Base-by-base conservation (phyloP, 1,140 invertebrate genomes). In the Brachionus manjavacas region DNA sequence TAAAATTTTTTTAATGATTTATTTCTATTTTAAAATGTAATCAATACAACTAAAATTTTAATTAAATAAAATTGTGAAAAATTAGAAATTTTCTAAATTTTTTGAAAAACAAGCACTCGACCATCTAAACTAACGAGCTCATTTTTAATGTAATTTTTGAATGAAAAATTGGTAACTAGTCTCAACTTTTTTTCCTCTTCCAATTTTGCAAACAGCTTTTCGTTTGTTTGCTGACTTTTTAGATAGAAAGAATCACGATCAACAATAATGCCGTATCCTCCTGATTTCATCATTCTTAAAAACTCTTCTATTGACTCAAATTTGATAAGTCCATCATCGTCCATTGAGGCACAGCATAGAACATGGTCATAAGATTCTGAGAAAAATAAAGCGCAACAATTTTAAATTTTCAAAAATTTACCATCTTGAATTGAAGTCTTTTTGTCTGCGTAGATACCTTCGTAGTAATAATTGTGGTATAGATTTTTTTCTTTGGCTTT, bases 401-500 rank as follows among this genome's bases (percentile, higher is more conserved):
- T 28, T 68, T 14, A 68, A 31, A 68, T 14, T 31, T 25, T 66
- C 0, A 11, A 12, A 20, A 41, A 28, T 14, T 78, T 43, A 78
- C 74, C 74, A 78, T 46, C 20, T 16, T 20, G 4, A 12, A 78
- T 23, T 6, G 74, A 78, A 25, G 74, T 78, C 20, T 46, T 35
- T 55, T 20, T 11, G 28, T 20, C 74, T 23, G 31, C 23, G 16
- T 49, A 55, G 4, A 78, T 49, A 6, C 74, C 41, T 28, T 78
- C 74, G 4, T 46, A 49, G 14, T n/a, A 78, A 46, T 49, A 55
- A 28, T 55, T 46, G 11, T 25, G 23, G 12, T 78, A 78, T 23
- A 78, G 12, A n/a, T 78, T 78, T 78, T 49, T 78, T 55, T 46
- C 74, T 78, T 78, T 78, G 14, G 74, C 74, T 16, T 46, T 78